Evolutionary conservation across 1,140 invertebrate genomes (phyloP).

Genomic region (Oedothorax gibbosus): DNA sequence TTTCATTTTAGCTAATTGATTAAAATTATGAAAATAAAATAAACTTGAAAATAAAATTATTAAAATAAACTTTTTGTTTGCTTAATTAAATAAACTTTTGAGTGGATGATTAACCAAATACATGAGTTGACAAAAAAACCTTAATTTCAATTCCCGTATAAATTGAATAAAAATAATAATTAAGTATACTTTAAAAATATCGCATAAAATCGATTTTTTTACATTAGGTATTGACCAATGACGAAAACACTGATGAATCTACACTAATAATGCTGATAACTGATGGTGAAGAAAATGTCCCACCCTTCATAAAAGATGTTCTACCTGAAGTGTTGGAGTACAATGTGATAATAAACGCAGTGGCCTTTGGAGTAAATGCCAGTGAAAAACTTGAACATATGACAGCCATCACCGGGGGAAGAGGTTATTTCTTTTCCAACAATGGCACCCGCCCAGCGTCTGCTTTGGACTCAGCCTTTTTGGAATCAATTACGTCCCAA

Average conservation of each 20-base stretch:
- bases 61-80: too few species aligned
- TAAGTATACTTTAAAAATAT: background rate
- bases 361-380: conserved; percentile 63
- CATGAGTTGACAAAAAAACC: too few species aligned
- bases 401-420: conserved; percentile 59
- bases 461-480: conserved; percentile 54
- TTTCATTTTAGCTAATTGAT: too few species aligned
- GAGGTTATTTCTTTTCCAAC: conserved; percentile 59
- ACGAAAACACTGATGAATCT: conserved; percentile 46
- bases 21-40: too few species aligned
- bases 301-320: conserved; percentile 61
- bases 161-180: too few species aligned
- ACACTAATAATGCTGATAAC: conserved; percentile 64
- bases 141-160: too few species aligned
- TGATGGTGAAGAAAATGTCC: conserved; percentile 64
- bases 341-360: conserved; percentile 62
- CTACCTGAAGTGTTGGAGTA: conserved; percentile 46
- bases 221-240: conserved; percentile 44
- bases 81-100: too few species aligned
- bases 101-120: too few species aligned
- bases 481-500: conserved; percentile 59
- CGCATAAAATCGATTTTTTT: background rate
- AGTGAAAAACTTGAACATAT: conserved; percentile 57
- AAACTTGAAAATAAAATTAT: too few species aligned
- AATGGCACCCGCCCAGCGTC: conserved; percentile 44